Base-by-base conservation (phyloP, 2,888 invertebrate species). In the Melipona beecheii region DNA sequence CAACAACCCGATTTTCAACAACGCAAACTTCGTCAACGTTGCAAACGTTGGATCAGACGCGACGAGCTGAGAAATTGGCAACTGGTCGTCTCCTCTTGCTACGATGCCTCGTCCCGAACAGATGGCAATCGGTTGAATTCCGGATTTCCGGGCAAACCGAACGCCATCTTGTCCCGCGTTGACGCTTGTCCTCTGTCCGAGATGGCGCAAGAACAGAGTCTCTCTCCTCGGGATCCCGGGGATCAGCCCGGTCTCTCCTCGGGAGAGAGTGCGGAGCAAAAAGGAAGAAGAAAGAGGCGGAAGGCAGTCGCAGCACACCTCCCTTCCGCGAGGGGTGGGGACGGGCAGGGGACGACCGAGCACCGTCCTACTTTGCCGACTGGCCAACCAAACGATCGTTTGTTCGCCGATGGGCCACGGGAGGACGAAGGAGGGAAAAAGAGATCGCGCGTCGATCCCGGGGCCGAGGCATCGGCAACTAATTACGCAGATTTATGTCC, bases 401-500 rank as follows among this genome's bases (percentile, higher is more conserved):
- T 93, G 93, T 93, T 93, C 92, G 89, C 87, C 81, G 88, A 86
- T 88, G 87, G 91, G 82, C 84, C 83, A 74, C 83, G 84, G 78
- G 78, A 88, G 87, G 86, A 43, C 43, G 43, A 86, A 86, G 83
- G 86, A 86, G 87, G 84, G 92, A 92, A 94, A 52, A 94, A 92
- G 93, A 94, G 94, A 94, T 94, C 94, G 94, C 94, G 92, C 94
- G 93, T 94, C 92, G 94, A 94, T 94, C 94, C 94, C 31, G 31
- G 93, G 92, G 91, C 43, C 43, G 91, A 94, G 93, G 95, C 95
- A 95, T 95, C 95, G 95, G 96, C 96, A 97, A 97, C 97, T 97
- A 97, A 97, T 97, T 97, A 97, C 97, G 97, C 97, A 97, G 97
- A 97, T 97, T 97, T 97, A 97, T 97, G 97, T 97, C 95, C 96